Evolutionary conservation across 64 coral and sea anemone species (phyloP).

Genomic region (Montipora cactus): DNA sequence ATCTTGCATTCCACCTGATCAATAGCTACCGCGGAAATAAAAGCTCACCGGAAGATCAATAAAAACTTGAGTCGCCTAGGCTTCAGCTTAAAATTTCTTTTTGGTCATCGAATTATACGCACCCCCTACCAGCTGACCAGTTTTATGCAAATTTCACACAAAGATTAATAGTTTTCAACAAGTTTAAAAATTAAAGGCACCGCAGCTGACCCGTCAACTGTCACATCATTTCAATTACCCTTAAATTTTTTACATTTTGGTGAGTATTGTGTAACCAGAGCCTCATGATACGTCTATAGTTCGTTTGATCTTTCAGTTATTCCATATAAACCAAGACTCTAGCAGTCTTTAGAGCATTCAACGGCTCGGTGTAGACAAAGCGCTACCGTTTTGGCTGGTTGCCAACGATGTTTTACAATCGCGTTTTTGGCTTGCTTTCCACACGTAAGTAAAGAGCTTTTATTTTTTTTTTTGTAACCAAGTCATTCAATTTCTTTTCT

Average conservation of each 20-base stretch:
- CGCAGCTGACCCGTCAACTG: background rate
- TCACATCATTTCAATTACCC: background rate
- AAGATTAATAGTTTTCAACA: background rate
- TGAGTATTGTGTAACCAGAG: background rate
- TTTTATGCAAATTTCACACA: background rate
- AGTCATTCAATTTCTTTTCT: background rate
- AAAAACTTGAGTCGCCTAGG: background rate
- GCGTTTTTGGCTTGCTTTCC: background rate
- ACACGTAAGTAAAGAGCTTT: background rate
- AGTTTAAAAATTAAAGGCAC: background rate
- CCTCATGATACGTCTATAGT: background rate
- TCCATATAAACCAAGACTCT: background rate
- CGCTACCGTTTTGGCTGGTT: background rate
- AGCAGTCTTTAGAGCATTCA: background rate
- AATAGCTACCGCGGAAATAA: no score
- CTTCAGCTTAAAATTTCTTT: background rate
- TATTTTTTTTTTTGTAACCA: background rate
- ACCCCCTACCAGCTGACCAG: background rate
- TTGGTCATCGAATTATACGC: background rate
- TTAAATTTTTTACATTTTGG: background rate
- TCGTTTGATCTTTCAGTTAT: background rate
- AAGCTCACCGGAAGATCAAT: no score
- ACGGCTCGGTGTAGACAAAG: background rate
- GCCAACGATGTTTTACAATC: background rate
- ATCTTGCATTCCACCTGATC: no score